phyloP scores from a whole-genome alignment of 1,140 invertebrate species.

The Rhyzopertha dominica region DNA sequence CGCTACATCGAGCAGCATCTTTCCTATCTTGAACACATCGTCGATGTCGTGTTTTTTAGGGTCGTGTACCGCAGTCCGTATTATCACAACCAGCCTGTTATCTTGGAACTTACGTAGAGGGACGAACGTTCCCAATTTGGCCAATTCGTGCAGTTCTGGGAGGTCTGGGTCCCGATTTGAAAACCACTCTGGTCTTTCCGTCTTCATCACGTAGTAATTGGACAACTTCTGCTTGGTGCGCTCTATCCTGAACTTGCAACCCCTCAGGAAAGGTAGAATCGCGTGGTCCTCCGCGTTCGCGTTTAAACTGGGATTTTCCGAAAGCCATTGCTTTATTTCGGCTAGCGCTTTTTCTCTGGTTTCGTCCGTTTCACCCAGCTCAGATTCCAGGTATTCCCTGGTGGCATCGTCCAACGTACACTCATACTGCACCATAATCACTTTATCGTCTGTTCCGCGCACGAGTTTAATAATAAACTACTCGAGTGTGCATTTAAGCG shows the following conservation, averaged over 20 bases:
- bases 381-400: constrained; percentile 13
- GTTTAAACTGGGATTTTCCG: constrained; percentile 22
- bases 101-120: constrained; percentile 49
- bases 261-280: constrained; percentile 56
- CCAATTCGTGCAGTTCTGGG: constrained; percentile 53
- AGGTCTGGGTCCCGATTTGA: constrained; percentile 53
- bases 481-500: neutral
- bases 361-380: constrained; percentile 28
- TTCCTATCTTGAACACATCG: constrained; percentile 55
- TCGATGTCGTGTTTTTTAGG: constrained; percentile 51
- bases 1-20: constrained; percentile 56
- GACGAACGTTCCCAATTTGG: constrained; percentile 55
- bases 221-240: constrained; percentile 53
- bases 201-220: constrained; percentile 55
- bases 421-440: constrained; percentile 2
- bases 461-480: neutral
- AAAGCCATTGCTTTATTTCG: constrained; percentile 24
- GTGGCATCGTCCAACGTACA: constrained; percentile 8
- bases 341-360: constrained; percentile 15
- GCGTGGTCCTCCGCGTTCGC: constrained; percentile 48
- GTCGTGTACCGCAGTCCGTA: constrained; percentile 53
- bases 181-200: constrained; percentile 56
- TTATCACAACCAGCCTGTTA: constrained; percentile 53
- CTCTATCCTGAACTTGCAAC: constrained; percentile 57
- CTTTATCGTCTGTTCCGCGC: neutral